Base-by-base conservation (phyloP, 2,888 invertebrate genomes). In the Agonopterix heracliana region DNA sequence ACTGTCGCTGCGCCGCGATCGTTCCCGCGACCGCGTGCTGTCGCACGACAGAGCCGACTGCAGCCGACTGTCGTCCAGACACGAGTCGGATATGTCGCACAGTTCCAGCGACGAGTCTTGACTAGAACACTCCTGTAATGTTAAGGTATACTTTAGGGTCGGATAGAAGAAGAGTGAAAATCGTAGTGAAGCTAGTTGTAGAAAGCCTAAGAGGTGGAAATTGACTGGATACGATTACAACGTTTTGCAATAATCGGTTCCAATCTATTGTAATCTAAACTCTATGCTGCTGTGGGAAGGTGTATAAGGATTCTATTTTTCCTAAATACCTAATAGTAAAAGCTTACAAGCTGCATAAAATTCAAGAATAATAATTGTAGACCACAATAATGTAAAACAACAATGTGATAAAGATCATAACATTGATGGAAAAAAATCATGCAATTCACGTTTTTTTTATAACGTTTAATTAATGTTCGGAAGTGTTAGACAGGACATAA, bases 81-180 rank as follows among this genome's bases (percentile, higher is more conserved):
- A 75, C 54, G 69, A 69, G 44, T 86, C 87, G 34, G 77, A 74
- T 55, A 85, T 74, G 46, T 89, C 89, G 60, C 89, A 89, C 47
- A 89, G 57, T 67, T 89, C 89, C 53, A 89, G 56, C 53, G 89
- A 89, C 52, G 89, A 89, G 48, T 89, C 89, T 78, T 89, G 89
- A 84, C 89, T 89, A 80, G 86, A 88, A 78, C 88, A 87, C 55
- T 89, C 89, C 89, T 89, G 79, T 3, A 78, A 77, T 52, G 45
- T 53, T 49, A 12, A 3, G 9, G 44, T 10, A 9, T 11, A 10
- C 9, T 45, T 48, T 48, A 46, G 17, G 36, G 2, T 42, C 42
- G 13, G 34, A 40, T 43, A 49, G 44, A 34, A 46, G 36, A 34
- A 9, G 41, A 41, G 40, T 26, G 26, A n/a, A n/a, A n/a, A n/a